Evolutionary conservation across 2,888 invertebrate species (phyloP).

Genomic region (Platerodrilus igneus): DNA sequence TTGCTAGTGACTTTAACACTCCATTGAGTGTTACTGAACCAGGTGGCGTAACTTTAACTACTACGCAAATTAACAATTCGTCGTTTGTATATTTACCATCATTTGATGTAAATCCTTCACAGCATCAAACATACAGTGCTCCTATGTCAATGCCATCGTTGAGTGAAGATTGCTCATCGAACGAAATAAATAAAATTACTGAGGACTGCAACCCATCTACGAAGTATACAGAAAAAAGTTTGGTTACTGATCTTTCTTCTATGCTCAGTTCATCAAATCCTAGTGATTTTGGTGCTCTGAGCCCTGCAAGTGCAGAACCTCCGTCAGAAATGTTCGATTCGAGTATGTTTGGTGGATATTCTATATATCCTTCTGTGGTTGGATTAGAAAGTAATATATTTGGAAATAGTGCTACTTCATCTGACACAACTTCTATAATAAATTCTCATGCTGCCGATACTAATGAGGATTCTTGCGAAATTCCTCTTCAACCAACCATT

Average conservation of each 20-base stretch:
- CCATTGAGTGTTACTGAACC: constrained; percentile 70
- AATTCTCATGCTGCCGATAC: constrained; percentile 25
- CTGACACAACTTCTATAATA: constrained; percentile 11
- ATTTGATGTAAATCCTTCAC: constrained; percentile 44
- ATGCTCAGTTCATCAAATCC: too few species aligned
- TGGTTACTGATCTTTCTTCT: too few species aligned
- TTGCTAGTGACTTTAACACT: constrained; percentile 38
- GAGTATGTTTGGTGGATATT: constrained; percentile 17
- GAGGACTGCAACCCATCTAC: too few species aligned
- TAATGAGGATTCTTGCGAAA: constrained; percentile 44
- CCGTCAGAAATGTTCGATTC: constrained; percentile 47
- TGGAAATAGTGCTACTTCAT: constrained; percentile 11
- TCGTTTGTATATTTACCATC: constrained; percentile 41
- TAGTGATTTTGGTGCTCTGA: constrained; percentile 11
- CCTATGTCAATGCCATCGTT: constrained; percentile 59
- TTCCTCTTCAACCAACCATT: constrained; percentile 45
- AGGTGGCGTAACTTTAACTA: constrained; percentile 51
- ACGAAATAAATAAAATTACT: constrained; percentile 10
- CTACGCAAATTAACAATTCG: constrained; percentile 41
- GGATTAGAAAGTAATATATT: neutral
- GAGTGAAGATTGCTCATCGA: constrained; percentile 53
- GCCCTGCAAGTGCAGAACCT: too few species aligned
- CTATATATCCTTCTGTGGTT: too few species aligned
- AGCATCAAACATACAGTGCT: constrained; percentile 40
- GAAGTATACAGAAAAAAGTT: too few species aligned